A percentile compares a stretch with the other conserved stretches of the same genome.
Conservation (phyloP, 2,113 vertebrate genomes). For the Toxostoma redivivum region DNA sequence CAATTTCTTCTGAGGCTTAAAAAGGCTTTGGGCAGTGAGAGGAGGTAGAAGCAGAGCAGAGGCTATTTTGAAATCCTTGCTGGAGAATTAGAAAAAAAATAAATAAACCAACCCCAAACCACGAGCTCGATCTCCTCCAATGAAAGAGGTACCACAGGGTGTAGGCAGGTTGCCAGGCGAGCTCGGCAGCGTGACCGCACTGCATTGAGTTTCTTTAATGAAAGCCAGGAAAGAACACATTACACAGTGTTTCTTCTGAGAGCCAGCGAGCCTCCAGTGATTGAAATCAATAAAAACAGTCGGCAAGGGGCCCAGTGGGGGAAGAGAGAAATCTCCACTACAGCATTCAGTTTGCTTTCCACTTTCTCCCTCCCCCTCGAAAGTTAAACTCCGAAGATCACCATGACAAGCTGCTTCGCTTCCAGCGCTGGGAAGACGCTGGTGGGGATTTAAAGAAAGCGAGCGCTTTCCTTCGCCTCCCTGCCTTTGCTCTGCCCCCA, state of each 20-base stretch:
- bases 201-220: conserved; percentile 84
- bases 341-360: conserved; percentile 53
- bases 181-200: conserved; percentile 80
- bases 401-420: conserved; percentile 24
- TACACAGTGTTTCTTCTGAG: conserved; percentile 76
- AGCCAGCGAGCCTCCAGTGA: conserved; percentile 73
- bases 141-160: conserved; percentile 76
- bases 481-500: not conserved
- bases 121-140: conserved; percentile 65
- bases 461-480: not conserved
- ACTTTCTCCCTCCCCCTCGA: conserved; percentile 60
- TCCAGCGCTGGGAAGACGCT: conserved; percentile 14
- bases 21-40: not conserved
- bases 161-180: conserved; percentile 82
- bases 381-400: conserved; percentile 68
- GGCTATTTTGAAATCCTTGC: conserved; percentile 41
- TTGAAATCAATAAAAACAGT: conserved; percentile 78
- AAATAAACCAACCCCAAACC: conserved; percentile 16
- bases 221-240: conserved; percentile 87
- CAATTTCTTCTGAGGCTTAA: not conserved
- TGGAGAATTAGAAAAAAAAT: not conserved
- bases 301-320: conserved; percentile 69
- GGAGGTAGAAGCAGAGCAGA: not conserved
- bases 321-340: conserved; percentile 59
- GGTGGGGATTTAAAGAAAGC: conserved; percentile 28